Evolutionary conservation across 2,797 vertebrate species (phyloP).

Genomic region (Rhinoraja longicauda): DNA sequence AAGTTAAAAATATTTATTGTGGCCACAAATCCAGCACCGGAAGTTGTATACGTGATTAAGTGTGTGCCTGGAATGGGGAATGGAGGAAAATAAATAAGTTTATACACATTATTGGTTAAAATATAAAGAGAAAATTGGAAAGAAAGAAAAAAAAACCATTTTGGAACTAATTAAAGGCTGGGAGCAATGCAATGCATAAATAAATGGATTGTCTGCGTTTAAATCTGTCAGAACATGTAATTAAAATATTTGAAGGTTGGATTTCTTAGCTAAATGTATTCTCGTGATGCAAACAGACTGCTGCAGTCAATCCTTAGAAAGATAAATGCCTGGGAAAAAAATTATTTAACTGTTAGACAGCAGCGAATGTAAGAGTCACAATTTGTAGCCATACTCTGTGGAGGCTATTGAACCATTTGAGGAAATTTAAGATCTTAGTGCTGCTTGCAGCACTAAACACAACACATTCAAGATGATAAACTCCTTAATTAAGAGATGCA

Average conservation of each 20-base stretch:
- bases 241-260: constrained; percentile 14
- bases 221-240: not conserved
- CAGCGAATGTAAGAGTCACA: constrained; percentile 12
- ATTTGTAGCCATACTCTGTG: constrained; percentile 2
- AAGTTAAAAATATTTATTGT: not conserved
- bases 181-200: constrained; percentile 15
- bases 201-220: constrained; percentile 15
- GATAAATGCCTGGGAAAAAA: constrained; percentile 1
- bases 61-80: not conserved
- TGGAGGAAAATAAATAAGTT: not conserved
- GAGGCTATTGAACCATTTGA: constrained; percentile 32
- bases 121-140: constrained; percentile 8
- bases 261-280: constrained; percentile 29
- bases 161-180: constrained; percentile 30
- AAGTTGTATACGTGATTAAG: not conserved
- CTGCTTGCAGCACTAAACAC: constrained; percentile 25
- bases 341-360: constrained; percentile 7
- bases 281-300: not conserved
- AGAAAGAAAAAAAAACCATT: not conserved
- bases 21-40: not conserved
- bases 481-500: constrained; percentile 36
- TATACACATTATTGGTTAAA: constrained; percentile 13
- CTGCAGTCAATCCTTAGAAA: not conserved
- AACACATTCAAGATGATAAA: constrained; percentile 38
- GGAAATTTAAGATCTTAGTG: constrained; percentile 32